Conservation (phyloP, 1,140 invertebrate species). For the Drosophila navojoa region DNA sequence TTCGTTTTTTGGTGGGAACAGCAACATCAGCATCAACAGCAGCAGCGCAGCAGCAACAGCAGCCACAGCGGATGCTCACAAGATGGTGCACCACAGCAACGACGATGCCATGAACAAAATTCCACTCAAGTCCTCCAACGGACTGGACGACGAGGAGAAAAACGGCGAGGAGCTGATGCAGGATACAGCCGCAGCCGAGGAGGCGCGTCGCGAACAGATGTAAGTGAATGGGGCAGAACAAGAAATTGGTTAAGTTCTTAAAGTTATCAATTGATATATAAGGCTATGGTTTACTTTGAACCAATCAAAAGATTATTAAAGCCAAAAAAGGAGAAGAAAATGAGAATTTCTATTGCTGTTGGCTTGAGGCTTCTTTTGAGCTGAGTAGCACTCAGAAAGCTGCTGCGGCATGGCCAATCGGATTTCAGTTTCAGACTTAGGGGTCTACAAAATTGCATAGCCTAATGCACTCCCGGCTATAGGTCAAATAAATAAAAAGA, state of each 20-base stretch:
- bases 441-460: too few species aligned
- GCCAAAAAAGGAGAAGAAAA: too few species aligned
- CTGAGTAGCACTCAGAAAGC: not conserved
- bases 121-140: constrained; percentile 74
- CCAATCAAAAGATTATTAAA: too few species aligned
- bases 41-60: constrained; percentile 26
- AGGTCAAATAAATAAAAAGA: too few species aligned
- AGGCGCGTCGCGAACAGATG: constrained; percentile 78
- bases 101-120: constrained; percentile 83
- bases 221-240: constrained; percentile 25
- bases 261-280: too few species aligned
- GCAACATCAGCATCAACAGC: constrained; percentile 35
- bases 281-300: too few species aligned
- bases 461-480: too few species aligned
- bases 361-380: not conserved
- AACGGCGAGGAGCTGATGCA: constrained; percentile 79
- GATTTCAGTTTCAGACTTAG: not conserved
- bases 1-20: too few species aligned
- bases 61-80: constrained; percentile 71
- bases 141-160: constrained; percentile 78
- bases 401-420: not conserved
- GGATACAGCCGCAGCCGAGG: constrained; percentile 76
- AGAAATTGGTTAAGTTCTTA: too few species aligned
- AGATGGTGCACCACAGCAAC: constrained; percentile 81
- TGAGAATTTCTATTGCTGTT: too few species aligned